A percentile compares a stretch with the other conserved stretches of the same genome.
Conservation (phyloP, 2,113 vertebrate genomes). For the Takifugu flavidus region DNA sequence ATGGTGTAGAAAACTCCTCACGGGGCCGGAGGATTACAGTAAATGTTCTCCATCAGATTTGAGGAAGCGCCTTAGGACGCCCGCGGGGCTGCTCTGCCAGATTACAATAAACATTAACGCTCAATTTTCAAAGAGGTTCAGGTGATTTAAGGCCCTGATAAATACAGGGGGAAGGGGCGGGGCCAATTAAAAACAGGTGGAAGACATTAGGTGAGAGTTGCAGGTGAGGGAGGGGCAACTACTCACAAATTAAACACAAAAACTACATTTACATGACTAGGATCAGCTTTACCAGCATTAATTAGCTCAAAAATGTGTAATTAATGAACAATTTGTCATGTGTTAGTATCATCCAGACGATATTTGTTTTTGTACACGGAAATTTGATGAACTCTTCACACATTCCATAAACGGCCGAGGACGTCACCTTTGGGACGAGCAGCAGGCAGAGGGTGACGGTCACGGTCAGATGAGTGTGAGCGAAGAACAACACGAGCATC, state of each 20-base stretch:
- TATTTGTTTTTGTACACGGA: too few relatives aligned
- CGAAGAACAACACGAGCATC: slow-evolving; percentile 95
- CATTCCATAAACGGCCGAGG: background rate
- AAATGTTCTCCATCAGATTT: slow-evolving; percentile 58
- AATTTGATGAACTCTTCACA: background rate
- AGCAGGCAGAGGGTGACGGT: slow-evolving; percentile 90
- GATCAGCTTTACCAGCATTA: too few relatives aligned
- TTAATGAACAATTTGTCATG: too few relatives aligned
- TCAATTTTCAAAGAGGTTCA: slow-evolving; percentile 19
- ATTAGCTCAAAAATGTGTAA: too few relatives aligned
- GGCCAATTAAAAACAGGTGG: too few relatives aligned
- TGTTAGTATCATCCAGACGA: too few relatives aligned
- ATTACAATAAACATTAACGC: slow-evolving; percentile 45
- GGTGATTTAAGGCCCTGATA: too few relatives aligned
- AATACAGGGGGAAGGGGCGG: too few relatives aligned
- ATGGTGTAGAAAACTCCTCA: slow-evolving; percentile 23
- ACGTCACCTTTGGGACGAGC: slow-evolving; percentile 91
- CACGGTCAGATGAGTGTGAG: slow-evolving; percentile 95
- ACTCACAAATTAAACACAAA: too few relatives aligned
- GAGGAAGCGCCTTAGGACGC: slow-evolving; percentile 47
- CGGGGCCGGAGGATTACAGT: slow-evolving; percentile 43
- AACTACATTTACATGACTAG: too few relatives aligned
- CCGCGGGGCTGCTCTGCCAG: slow-evolving; percentile 28
- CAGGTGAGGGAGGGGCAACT: too few relatives aligned
- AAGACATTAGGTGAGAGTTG: too few relatives aligned